Evolutionary conservation across 2,113 vertebrate genomes (phyloP).

Genomic region (Planiliza haematocheilus): DNA sequence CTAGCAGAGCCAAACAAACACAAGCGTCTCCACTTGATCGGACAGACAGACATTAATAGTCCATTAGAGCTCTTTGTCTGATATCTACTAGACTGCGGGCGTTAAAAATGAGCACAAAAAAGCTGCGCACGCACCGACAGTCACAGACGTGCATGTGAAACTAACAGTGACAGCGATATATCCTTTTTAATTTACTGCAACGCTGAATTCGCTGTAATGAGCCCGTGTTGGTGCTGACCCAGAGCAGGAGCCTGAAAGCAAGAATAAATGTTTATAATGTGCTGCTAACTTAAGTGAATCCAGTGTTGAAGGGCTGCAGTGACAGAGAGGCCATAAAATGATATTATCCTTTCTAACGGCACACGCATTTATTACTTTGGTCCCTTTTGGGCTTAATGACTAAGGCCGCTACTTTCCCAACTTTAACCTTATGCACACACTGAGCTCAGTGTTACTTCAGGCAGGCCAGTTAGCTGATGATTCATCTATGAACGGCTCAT

Average conservation of each 20-base stretch:
- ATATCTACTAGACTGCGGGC: background rate
- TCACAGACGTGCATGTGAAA: constrained; percentile 12
- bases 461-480: no score
- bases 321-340: background rate
- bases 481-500: no score
- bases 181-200: constrained; percentile 55
- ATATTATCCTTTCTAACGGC: no score
- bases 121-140: background rate
- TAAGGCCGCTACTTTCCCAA: no score
- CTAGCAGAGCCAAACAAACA: constrained; percentile 76
- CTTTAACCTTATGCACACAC: no score
- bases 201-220: constrained; percentile 31
- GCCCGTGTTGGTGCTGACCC: constrained; percentile 21
- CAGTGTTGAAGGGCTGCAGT: constrained; percentile 1
- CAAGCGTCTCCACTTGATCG: constrained; percentile 4
- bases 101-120: constrained; percentile 19
- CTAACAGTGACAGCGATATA: background rate
- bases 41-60: background rate
- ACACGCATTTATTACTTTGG: no score
- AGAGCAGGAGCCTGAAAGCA: constrained; percentile 19
- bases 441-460: no score
- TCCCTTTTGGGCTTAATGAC: no score
- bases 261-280: constrained; percentile 4
- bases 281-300: constrained; percentile 32
- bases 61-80: constrained; percentile 6